phyloP scores from a whole-genome alignment of 2,113 vertebrate genomes.

The Dasyurus viverrinus region DNA sequence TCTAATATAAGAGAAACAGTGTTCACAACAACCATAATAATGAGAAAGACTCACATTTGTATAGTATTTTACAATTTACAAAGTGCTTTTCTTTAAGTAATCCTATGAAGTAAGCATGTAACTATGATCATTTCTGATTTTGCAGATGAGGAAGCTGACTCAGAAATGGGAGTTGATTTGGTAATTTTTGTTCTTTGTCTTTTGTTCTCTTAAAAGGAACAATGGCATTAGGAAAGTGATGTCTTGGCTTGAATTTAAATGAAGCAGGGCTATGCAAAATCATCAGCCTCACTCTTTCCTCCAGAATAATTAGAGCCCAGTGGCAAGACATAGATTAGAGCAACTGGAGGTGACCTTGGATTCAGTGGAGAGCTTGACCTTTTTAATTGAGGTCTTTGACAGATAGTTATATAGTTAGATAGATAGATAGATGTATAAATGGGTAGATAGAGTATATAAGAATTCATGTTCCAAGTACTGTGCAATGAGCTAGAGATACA shows the following conservation, averaged over 20 bases:
- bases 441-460: not conserved
- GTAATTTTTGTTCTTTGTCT: not conserved
- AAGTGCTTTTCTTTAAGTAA: not conserved
- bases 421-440: not conserved
- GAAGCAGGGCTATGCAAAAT: too few species aligned
- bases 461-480: not conserved
- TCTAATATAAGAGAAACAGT: not conserved
- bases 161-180: not conserved
- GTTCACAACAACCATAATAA: not conserved
- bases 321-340: too few species aligned
- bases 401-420: too few species aligned
- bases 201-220: too few species aligned
- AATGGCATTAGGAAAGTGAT: not conserved
- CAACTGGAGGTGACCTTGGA: too few species aligned
- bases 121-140: not conserved
- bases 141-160: not conserved
- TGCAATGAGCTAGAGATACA: not conserved
- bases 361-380: not conserved
- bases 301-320: too few species aligned
- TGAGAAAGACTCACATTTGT: not conserved
- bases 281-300: not conserved
- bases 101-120: not conserved
- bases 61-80: not conserved
- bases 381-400: not conserved
- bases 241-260: too few species aligned